Evolutionary conservation across 2,888 invertebrate species (phyloP), one percentile per base, ranked within the genome.

Genomic region (Nymphalis polychloros): DNA sequence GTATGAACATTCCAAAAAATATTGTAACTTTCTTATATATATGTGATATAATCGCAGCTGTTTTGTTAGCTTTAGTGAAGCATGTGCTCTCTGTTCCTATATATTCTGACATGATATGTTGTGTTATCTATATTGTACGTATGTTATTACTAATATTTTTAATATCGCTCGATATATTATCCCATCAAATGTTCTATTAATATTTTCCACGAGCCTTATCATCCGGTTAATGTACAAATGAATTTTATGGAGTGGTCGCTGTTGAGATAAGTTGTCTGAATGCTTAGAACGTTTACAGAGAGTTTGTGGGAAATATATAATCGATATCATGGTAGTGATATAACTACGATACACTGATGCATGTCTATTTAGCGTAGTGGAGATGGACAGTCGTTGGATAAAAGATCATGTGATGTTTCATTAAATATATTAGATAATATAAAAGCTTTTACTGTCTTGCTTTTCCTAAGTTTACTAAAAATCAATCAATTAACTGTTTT

Each of bases 131-230:
- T 50, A 59, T 59, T 35, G 31, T 61, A 63, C 61, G 53, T 69
- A 66, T 50, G 27, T 64, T 72, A 67, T 64, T 69, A 67, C 70
- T 67, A 67, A 65, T 63, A 68, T 80, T 77, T 75, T 77, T 78
- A 76, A 83, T 87, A 87, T 88, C 85, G 74, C 81, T 83, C 85
- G 83, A 85, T 80, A 77, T 80, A 85, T 86, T 87, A 84, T 84
- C 70, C 86, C 86, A 85, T 86, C 86, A 85, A 83, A 87, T 86
- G 81, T 81, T 79, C 81, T 82, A 83, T 81, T 85, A 81, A 80
- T 80, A 84, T 83, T 81, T 77, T 77, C 73, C 75, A 79, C 78
- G 78, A 76, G 74, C 75, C 80, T 83, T 87, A 89, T 88, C 87
- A 75, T 69, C 69, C 81, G 80, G 80, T 79, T 83, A 81, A 76